These are phyloP conservation scores for Pammene aurita DNA, from an alignment of 2,888 invertebrate genomes.

Conservation along the genomic window DNA sequence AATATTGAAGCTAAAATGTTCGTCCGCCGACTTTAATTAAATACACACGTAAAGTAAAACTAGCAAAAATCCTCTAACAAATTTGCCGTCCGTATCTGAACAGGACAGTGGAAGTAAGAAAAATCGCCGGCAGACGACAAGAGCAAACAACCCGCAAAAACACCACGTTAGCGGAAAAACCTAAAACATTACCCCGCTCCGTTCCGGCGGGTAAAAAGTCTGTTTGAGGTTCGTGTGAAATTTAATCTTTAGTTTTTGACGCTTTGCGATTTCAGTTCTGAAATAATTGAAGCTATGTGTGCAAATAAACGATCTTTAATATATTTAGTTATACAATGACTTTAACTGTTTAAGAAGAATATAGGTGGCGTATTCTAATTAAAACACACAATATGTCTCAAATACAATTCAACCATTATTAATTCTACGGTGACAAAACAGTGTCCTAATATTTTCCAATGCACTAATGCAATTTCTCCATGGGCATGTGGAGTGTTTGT, in stretches of 20 bases:
- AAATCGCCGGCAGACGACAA: constrained; percentile 35
- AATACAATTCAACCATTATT: no score
- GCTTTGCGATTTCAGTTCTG: neutral
- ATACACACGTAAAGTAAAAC: constrained; percentile 5
- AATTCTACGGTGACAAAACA: no score
- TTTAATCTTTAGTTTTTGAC: constrained; percentile 8
- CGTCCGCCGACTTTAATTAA: neutral
- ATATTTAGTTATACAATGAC: no score
- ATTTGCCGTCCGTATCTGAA: constrained; percentile 25
- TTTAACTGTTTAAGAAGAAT: no score
- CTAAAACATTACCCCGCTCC: constrained; percentile 33
- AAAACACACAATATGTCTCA: no score
- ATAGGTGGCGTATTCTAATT: no score
- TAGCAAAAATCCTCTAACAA: constrained; percentile 13
- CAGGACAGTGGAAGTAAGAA: constrained; percentile 34
- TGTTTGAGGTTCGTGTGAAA: neutral
- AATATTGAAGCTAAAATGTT: neutral
- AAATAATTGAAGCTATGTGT: neutral
- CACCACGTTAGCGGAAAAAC: constrained; percentile 31
- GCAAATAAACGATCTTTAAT: no score
- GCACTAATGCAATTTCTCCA: no score
- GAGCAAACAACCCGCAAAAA: constrained; percentile 37
- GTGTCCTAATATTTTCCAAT: no score
- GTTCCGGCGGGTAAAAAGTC: constrained; percentile 27
- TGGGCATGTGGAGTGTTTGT: no score